Evolutionary conservation across 1,140 invertebrate species (phyloP).

Genomic region (Cepaea nemoralis): DNA sequence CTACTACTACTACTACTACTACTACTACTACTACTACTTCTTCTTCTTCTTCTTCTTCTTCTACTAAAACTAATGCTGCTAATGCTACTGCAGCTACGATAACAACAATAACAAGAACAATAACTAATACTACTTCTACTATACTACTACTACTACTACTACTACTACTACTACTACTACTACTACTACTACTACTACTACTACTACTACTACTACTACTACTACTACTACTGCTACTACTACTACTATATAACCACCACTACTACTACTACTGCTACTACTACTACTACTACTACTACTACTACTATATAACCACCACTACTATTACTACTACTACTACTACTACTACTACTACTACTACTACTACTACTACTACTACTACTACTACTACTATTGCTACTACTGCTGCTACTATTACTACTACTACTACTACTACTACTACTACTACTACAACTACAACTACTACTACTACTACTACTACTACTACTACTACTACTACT

Average conservation of each 20-base stretch:
- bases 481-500: slow-evolving; percentile 46
- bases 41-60: too few species aligned
- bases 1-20: too few species aligned
- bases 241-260: too few species aligned
- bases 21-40: too few species aligned
- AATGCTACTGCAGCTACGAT: too few species aligned
- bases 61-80: too few species aligned
- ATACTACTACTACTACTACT: too few species aligned
- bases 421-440: slow-evolving; percentile 44
- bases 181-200: slow-evolving; percentile 36
- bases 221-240: slow-evolving; percentile 41
- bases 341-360: slow-evolving; percentile 43
- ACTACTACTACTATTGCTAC: slow-evolving; percentile 43
- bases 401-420: slow-evolving; percentile 43
- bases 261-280: too few species aligned
- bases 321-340: slow-evolving; percentile 39
- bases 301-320: too few species aligned
- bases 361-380: slow-evolving; percentile 44
- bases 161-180: too few species aligned
- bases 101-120: too few species aligned
- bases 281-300: slow-evolving; percentile 46
- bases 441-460: slow-evolving; percentile 44
- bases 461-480: slow-evolving; percentile 43
- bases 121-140: too few species aligned
- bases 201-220: slow-evolving; percentile 33